Conservation (phyloP, 2,888 invertebrate species). For the Hyposoter didymator region DNA sequence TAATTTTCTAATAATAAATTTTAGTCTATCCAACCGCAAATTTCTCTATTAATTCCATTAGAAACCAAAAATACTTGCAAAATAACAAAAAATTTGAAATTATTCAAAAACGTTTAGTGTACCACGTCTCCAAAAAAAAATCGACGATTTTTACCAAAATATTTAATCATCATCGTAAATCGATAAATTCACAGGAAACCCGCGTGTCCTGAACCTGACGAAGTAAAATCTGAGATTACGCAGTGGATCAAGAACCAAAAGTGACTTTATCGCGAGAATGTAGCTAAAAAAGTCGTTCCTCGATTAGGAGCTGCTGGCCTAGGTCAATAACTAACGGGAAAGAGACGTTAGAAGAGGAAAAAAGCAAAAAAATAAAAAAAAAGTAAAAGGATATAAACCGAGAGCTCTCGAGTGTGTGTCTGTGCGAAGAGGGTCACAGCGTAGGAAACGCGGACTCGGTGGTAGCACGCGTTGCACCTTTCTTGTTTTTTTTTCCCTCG, state of each 20-base stretch:
- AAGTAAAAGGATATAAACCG: not conserved
- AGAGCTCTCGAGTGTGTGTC: not conserved
- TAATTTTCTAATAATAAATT: no score
- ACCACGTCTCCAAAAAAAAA: no score
- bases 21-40: not conserved
- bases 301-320: constrained; percentile 7
- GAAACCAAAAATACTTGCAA: no score
- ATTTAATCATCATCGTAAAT: not conserved
- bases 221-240: not conserved
- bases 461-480: not conserved
- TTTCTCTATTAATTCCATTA: no score
- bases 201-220: not conserved
- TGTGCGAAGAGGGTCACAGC: constrained; percentile 13
- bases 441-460: constrained; percentile 30
- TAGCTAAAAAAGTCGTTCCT: not conserved
- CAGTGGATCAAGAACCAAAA: not conserved
- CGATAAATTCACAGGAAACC: not conserved
- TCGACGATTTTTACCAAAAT: no score
- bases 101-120: no score
- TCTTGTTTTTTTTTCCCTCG: constrained; percentile 53
- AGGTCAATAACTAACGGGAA: constrained; percentile 17
- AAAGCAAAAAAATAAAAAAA: not conserved
- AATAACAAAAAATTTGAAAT: no score
- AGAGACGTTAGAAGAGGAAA: not conserved
- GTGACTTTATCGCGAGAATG: not conserved